Percentiles rank a stretch among this genome's conserved stretches.
Evolutionary conservation across 2,888 invertebrate genomes (phyloP).

Genomic region (Ectemnius lituratus): DNA sequence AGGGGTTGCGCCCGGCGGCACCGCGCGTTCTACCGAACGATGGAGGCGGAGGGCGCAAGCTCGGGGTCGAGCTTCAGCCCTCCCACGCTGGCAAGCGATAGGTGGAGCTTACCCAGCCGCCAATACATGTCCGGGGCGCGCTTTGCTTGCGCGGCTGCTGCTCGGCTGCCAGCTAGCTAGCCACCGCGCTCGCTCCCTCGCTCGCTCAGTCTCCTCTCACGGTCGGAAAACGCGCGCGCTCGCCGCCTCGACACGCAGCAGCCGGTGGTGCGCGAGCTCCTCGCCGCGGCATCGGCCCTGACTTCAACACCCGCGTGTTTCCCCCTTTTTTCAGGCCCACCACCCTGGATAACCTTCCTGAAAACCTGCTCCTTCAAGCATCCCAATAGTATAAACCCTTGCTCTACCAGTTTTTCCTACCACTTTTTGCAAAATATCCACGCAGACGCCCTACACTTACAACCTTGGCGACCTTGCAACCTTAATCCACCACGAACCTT

Average conservation of each 20-base stretch:
- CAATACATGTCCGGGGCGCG: slow-evolving; percentile 70
- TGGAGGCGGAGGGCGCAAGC: slow-evolving; percentile 67
- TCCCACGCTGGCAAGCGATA: slow-evolving; percentile 68
- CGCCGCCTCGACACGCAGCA: slow-evolving; percentile 59
- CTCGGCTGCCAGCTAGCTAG: slow-evolving; percentile 22
- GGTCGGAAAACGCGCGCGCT: slow-evolving; percentile 72
- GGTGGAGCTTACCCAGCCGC: slow-evolving; percentile 73
- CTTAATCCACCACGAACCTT: too few relatives aligned
- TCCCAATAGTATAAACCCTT: not conserved
- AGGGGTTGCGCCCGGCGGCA: slow-evolving; percentile 68
- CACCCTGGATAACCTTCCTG: not conserved
- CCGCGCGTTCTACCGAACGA: slow-evolving; percentile 19
- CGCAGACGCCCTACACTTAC: too few relatives aligned
- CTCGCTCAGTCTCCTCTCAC: slow-evolving; percentile 68
- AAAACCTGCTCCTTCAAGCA: not conserved
- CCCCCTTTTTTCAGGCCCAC: slow-evolving; percentile 3
- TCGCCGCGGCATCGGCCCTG: slow-evolving; percentile 54
- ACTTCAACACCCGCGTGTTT: slow-evolving; percentile 47
- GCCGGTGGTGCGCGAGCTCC: slow-evolving; percentile 60
- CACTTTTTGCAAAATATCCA: too few relatives aligned
- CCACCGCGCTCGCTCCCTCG: slow-evolving; percentile 6
- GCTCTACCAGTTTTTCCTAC: not conserved
- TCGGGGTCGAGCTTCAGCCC: slow-evolving; percentile 66
- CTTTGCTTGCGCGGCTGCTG: slow-evolving; percentile 25
- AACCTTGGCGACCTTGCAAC: too few relatives aligned